Evolutionary conservation across 1,140 invertebrate species (phyloP).

Genomic region (Hypothenemus hampei): DNA sequence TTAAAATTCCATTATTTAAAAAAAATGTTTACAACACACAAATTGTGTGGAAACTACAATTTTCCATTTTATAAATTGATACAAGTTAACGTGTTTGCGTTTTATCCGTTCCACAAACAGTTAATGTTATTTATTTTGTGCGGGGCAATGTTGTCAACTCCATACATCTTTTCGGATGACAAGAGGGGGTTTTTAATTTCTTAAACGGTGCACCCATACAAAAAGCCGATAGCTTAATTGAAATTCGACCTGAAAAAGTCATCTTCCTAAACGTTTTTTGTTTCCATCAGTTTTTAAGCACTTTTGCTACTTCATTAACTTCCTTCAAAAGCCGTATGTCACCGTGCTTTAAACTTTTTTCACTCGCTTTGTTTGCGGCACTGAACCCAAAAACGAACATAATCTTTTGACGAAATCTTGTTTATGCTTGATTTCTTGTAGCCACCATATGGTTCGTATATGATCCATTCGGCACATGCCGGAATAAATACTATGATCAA

Average conservation of each 20-base stretch:
- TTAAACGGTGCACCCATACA: slow-evolving; percentile 14
- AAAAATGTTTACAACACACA: no score
- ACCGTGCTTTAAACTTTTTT: neutral
- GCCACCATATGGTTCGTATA: neutral
- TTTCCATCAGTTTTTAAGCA: slow-evolving; percentile 19
- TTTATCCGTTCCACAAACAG: no score
- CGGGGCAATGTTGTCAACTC: no score
- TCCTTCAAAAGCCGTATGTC: slow-evolving; percentile 16
- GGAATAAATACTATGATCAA: no score
- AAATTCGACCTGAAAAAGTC: slow-evolving; percentile 10
- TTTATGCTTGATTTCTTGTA: neutral
- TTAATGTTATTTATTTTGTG: no score
- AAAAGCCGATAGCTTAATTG: slow-evolving; percentile 14
- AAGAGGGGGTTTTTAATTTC: slow-evolving; percentile 20
- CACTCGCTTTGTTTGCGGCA: no score
- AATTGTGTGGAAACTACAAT: no score
- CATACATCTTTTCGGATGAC: neutral
- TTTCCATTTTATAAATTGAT: no score
- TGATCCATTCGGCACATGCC: neutral
- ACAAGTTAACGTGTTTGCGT: no score
- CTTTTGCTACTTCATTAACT: slow-evolving; percentile 28
- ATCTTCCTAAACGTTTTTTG: slow-evolving; percentile 26
- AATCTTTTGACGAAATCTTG: slow-evolving; percentile 1
- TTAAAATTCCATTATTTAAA: no score
- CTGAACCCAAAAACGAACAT: no score